These are phyloP conservation scores for Alauda arvensis DNA, from an alignment of 2,797 vertebrate species.

Conservation along the genomic window DNA sequence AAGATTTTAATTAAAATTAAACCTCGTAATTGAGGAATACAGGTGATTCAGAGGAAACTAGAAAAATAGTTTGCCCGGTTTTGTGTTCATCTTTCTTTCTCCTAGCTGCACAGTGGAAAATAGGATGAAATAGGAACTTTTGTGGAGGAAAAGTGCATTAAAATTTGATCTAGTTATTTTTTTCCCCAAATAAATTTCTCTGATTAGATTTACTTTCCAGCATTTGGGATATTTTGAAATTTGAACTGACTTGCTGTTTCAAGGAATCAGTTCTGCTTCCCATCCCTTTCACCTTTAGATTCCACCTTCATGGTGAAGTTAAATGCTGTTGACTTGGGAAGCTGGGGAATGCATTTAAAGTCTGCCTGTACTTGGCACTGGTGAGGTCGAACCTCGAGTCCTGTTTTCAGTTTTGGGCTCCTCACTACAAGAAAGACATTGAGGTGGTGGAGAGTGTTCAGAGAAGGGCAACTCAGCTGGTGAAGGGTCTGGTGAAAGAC, in stretches of 20 bases:
- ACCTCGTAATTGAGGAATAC: background rate
- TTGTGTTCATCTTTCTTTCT: background rate
- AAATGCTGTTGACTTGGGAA: background rate
- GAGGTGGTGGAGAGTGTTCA: background rate
- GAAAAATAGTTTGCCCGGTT: background rate
- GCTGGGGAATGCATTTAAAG: background rate
- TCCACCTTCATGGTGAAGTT: background rate
- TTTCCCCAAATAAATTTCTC: background rate
- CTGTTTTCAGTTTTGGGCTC: background rate
- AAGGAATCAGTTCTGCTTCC: background rate
- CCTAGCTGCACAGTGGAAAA: background rate
- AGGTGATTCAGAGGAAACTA: background rate
- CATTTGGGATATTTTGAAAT: background rate
- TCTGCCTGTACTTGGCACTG: background rate
- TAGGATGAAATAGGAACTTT: background rate
- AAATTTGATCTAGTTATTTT: background rate
- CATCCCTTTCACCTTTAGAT: background rate
- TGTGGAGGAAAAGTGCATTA: background rate
- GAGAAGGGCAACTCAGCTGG: background rate
- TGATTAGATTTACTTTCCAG: background rate
- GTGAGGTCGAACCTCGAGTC: accelerated
- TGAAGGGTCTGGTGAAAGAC: background rate
- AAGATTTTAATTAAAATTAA: background rate
- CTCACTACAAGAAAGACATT: background rate
- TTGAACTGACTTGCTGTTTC: background rate